Evolutionary conservation across 1,140 invertebrate genomes (phyloP).

Genomic region (Drosophila bocki): DNA sequence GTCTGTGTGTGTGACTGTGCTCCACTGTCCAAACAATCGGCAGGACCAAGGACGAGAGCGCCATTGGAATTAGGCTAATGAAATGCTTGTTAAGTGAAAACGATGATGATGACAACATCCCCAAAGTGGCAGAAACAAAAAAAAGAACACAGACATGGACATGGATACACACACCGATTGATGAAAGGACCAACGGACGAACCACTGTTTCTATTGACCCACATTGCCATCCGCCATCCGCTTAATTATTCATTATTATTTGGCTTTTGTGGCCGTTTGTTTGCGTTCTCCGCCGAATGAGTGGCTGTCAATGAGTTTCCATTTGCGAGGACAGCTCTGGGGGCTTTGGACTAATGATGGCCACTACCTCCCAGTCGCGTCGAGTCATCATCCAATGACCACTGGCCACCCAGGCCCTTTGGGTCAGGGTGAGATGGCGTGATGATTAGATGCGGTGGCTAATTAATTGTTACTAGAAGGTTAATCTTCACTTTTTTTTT

Average conservation of each 20-base stretch:
- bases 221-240: slow-evolving; percentile 26
- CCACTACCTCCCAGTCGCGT: slow-evolving; percentile 1
- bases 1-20: background rate
- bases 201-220: slow-evolving; percentile 49
- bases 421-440: slow-evolving; percentile 53
- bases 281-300: slow-evolving; percentile 18
- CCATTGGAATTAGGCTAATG: slow-evolving; percentile 73
- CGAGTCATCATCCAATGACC: slow-evolving; percentile 38
- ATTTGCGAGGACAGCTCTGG: slow-evolving; percentile 15
- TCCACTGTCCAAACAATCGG: slow-evolving; percentile 33
- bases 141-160: background rate
- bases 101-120: slow-evolving; percentile 60
- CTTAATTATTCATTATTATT: slow-evolving; percentile 69
- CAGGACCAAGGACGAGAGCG: slow-evolving; percentile 10
- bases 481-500: background rate
- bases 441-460: slow-evolving; percentile 8
- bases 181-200: background rate
- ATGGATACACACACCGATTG: slow-evolving; percentile 25
- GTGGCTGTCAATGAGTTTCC: slow-evolving; percentile 22
- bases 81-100: slow-evolving; percentile 76
- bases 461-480: slow-evolving; percentile 6
- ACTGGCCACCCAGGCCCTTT: slow-evolving; percentile 35
- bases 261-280: slow-evolving; percentile 40
- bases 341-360: slow-evolving; percentile 17
- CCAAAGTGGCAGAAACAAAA: slow-evolving; percentile 22